Evolutionary conservation across 2,113 vertebrate genomes (phyloP), one percentile per base, ranked within the genome.

Genomic region (Rousettus leschenaultii): DNA sequence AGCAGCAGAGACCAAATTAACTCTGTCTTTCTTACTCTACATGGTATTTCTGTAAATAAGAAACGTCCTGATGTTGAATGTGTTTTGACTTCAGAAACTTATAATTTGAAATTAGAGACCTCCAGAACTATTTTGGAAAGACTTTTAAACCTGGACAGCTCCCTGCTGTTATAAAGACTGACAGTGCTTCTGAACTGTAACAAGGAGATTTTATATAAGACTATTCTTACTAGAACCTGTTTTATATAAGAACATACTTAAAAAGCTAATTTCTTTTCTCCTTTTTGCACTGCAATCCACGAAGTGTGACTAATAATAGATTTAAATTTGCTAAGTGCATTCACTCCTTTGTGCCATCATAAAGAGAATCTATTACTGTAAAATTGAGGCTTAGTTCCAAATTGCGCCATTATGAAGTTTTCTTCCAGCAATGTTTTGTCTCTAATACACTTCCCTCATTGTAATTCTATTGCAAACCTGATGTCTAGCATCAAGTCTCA

Each of bases 401-500:
- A 99, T 99, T 99, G 99, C 95, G 75, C 99, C 98, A 99, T 99
- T 99, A 99, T 98, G 98, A 99, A 99, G 98, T 99, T 99, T 99
- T 98, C 98, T 99, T 98, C 98, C 98, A 98, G 98, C 98, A 98
- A 99, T 99, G 98, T 99, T 99, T 99, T 98, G 98, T 98, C 98
- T 99, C 98, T 98, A 98, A 99, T 99, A 98, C 98, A 98, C 98
- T 98, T 98, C 97, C 98, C 99, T 99, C 99, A 99, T 99, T 99
- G 99, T 98, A 98, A 99, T 99, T 99, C 99, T 99, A 98, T 99
- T 99, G 99, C 98, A 99, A 98, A 99, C 98, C 99, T 99, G 99
- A 99, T 98, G 99, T 99, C 99, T 99, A 99, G 99, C 99, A 99
- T 99, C 99, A 99, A 99, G 99, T 99, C 99, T 99, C 99, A 99